Percentiles rank a stretch among this genome's conserved stretches.
These are phyloP conservation scores for Aphidius ervi DNA, from an alignment of 1,140 invertebrate genomes.

Conservation along the genomic window DNA sequence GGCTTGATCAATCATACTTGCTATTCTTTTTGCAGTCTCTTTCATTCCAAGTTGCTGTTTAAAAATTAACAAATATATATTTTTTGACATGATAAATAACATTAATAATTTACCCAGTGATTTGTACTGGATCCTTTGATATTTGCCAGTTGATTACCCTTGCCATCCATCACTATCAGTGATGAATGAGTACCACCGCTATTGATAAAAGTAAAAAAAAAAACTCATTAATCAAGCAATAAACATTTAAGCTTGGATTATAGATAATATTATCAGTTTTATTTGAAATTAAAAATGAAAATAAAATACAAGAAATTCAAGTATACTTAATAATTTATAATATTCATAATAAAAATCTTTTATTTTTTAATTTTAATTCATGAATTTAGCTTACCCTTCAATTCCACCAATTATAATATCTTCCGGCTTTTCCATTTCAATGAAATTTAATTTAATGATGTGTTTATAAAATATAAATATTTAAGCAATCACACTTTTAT, in stretches of 20 bases:
- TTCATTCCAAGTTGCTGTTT: conserved; percentile 65
- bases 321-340: background rate
- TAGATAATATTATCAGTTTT: background rate
- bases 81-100: conserved; percentile 3
- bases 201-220: conserved; percentile 34
- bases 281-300: no score
- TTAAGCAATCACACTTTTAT: no score
- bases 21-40: conserved; percentile 70
- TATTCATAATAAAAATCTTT: background rate
- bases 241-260: background rate
- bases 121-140: conserved; percentile 73
- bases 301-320: no score
- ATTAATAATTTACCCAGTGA: conserved; percentile 64
- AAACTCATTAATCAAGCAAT: conserved; percentile 6
- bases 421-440: conserved; percentile 16
- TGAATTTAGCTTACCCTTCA: conserved; percentile 45
- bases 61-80: conserved; percentile 14
- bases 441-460: background rate
- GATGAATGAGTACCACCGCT: conserved; percentile 82
- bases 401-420: conserved; percentile 46
- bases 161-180: conserved; percentile 68
- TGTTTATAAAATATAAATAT: no score
- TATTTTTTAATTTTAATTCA: background rate
- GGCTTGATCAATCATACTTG: conserved; percentile 67
- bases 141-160: conserved; percentile 64